Evolutionary conservation across 2,113 vertebrate genomes (phyloP), one percentile per base, ranked within the genome.

Genomic region (Thamnophis sirtalis): DNA sequence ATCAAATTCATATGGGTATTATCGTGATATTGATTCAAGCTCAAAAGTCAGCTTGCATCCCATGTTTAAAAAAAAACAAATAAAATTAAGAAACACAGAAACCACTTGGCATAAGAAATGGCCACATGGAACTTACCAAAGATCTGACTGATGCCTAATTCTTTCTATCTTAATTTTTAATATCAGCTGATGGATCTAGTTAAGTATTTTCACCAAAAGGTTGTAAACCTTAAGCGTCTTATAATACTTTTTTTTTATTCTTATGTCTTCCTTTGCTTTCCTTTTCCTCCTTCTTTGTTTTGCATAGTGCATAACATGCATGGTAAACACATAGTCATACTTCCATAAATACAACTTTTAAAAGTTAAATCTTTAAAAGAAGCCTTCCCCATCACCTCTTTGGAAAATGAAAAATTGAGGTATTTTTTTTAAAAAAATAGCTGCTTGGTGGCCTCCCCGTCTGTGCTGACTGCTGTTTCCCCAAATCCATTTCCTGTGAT

Each of bases 391-490:
- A n/a, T 5, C 90, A 85, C 92, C 4, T 58, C 58, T 53, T 95
- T 68, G 48, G 92, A 93, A 80, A 95, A 92, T 86, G 22, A 93
- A 24, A 87, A 33, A 9, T 17, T 33, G 17, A 84, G 17, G 80
- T 84, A 5, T 10, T 95, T 94, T 80, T 95, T 94, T 73, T 63
- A 49, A 43, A 43, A 43, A 43, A 43, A 80, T 85, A 94, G 28
- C 50, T 55, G 26, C 28, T 91, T 73, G 84, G 48, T 43, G 93
- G 50, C 6, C 89, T 9, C 93, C 1, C 1, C 43, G 88, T 90
- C 43, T 9, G 3, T 86, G 50, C 48, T 92, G 73, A 90, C 56
- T 94, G 86, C 63, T 93, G 54, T 28, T 92, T 95, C 87, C 92
- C n/a, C 68, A 89, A 91, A 24, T 38, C 73, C 89, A 55, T 24